phyloP scores from a whole-genome alignment of 2,113 vertebrate species.

The Percina caprodes region DNA sequence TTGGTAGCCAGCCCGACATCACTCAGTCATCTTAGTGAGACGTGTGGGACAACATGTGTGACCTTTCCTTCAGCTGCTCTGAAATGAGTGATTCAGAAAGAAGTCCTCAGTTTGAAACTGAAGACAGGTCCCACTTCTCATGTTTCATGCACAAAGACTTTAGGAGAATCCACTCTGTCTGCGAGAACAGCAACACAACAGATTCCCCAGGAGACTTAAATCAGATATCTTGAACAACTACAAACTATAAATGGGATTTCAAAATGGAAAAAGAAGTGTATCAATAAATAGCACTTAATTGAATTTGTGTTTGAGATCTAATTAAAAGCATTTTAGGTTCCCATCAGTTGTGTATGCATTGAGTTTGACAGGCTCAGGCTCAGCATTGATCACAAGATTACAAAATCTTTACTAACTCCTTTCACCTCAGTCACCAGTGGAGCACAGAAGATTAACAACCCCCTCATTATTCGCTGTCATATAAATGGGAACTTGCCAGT shows the following conservation, averaged over 20 bases:
- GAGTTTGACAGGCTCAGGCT: slow-evolving; percentile 64
- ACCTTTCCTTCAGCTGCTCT: slow-evolving; percentile 68
- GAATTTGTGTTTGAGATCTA: slow-evolving; percentile 58
- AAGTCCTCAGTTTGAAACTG: slow-evolving; percentile 68
- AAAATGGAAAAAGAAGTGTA: not conserved
- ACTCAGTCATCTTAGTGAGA: slow-evolving; percentile 56
- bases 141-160: slow-evolving; percentile 68
- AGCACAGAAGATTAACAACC: slow-evolving; percentile 64
- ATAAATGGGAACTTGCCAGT: slow-evolving; percentile 55
- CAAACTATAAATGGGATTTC: slow-evolving; percentile 10
- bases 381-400: slow-evolving; percentile 77
- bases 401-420: slow-evolving; percentile 81
- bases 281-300: slow-evolving; percentile 38
- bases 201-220: slow-evolving; percentile 22
- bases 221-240: slow-evolving; percentile 12
- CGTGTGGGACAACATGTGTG: slow-evolving; percentile 63
- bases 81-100: slow-evolving; percentile 64
- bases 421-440: slow-evolving; percentile 64
- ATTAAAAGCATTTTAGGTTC: slow-evolving; percentile 60
- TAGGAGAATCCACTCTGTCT: slow-evolving; percentile 39
- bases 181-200: slow-evolving; percentile 21
- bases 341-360: slow-evolving; percentile 27
- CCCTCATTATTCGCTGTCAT: slow-evolving; percentile 62
- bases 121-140: slow-evolving; percentile 61
- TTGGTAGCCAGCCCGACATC: not conserved